phyloP scores from a whole-genome alignment of 2,797 vertebrate species.

The Bovichtus diacanthus region DNA sequence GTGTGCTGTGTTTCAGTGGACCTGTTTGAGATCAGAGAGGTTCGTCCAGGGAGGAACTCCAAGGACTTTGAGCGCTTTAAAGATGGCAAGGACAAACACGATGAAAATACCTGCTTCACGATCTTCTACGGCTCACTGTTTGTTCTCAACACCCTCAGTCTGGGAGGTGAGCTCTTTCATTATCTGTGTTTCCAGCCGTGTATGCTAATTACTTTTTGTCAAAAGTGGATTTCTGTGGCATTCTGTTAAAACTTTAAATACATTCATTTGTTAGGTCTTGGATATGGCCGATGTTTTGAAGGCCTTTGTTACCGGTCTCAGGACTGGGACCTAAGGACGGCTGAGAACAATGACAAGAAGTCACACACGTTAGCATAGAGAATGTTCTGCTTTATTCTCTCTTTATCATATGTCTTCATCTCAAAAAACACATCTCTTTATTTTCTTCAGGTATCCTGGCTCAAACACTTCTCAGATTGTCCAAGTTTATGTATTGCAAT shows the following conservation, averaged over 20 bases:
- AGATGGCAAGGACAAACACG: slow-evolving; percentile 83
- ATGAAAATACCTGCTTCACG: slow-evolving; percentile 89
- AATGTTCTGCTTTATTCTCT: not conserved
- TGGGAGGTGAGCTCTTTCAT: slow-evolving; percentile 88
- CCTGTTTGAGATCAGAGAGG: slow-evolving; percentile 94
- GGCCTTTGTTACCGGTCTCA: not conserved
- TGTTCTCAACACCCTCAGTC: slow-evolving; percentile 94
- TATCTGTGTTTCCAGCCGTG: not conserved
- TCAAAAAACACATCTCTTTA: too few species aligned
- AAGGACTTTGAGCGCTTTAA: slow-evolving; percentile 97
- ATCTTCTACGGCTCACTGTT: slow-evolving; percentile 95
- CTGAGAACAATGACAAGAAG: not conserved
- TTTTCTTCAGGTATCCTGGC: too few species aligned
- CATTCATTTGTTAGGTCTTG: too few species aligned
- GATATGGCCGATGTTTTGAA: too few species aligned
- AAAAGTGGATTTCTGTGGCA: not conserved
- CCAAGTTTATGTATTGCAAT: too few species aligned
- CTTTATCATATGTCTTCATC: not conserved
- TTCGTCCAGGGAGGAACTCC: slow-evolving; percentile 92
- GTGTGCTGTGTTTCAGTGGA: slow-evolving; percentile 88
- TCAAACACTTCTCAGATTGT: too few species aligned
- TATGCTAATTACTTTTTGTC: not conserved
- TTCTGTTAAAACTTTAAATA: too few species aligned
- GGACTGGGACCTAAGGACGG: not conserved
- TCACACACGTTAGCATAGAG: too few species aligned